A percentile compares a stretch with the other conserved stretches of the same genome.
Conservation (phyloP, 2,797 vertebrate species). For the Gymnothorax javanicus region DNA sequence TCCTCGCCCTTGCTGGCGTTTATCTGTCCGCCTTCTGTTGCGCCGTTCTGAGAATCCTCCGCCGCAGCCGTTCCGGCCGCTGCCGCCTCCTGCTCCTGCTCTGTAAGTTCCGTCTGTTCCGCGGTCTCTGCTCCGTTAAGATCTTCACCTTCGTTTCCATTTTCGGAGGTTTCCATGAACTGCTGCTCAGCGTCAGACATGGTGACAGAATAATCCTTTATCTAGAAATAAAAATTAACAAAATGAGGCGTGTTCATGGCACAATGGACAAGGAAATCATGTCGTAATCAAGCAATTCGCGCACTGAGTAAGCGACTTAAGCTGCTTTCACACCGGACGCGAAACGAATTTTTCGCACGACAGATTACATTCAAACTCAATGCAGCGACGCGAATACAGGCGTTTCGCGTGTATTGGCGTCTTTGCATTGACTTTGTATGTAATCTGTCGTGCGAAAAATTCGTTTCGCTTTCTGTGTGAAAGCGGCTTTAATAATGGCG, state of each 20-base stretch:
- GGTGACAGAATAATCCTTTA: conserved; percentile 44
- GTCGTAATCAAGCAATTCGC: not conserved
- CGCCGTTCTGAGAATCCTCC: conserved; percentile 70
- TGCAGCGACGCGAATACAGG: no score
- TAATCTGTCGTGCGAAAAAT: no score
- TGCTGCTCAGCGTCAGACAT: conserved; percentile 78
- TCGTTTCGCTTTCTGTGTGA: no score
- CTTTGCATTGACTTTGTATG: no score
- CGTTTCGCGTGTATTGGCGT: no score
- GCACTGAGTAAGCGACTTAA: not conserved
- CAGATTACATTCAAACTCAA: no score
- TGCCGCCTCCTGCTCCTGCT: conserved; percentile 27
- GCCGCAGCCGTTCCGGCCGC: conserved; percentile 31
- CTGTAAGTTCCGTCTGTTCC: conserved; percentile 39
- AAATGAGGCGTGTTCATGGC: not conserved
- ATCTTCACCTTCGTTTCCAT: conserved; percentile 69
- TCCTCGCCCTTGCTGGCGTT: conserved; percentile 94
- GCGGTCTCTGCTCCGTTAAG: conserved; percentile 63
- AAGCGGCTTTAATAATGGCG: not conserved
- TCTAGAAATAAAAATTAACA: not conserved
- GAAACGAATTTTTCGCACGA: no score
- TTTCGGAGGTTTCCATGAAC: conserved; percentile 79
- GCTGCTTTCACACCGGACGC: no score
- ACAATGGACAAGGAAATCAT: not conserved
- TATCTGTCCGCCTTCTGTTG: conserved; percentile 86